phyloP scores from a whole-genome alignment of 2,888 invertebrate species.

The Petrophora chlorosata region DNA sequence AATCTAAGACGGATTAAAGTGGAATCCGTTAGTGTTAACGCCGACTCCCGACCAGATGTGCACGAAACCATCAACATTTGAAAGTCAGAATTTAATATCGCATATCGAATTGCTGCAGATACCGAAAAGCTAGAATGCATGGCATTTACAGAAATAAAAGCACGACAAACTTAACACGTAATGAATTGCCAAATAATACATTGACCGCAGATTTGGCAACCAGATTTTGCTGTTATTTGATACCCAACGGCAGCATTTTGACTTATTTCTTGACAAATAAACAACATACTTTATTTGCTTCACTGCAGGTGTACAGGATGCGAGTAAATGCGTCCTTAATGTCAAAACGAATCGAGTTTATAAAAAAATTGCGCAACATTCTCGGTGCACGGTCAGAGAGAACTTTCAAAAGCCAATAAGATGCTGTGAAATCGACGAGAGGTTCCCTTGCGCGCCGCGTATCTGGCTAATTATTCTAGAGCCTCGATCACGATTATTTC shows the following conservation, averaged over 20 bases:
- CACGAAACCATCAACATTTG: slow-evolving; percentile 34
- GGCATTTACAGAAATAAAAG: slow-evolving; percentile 22
- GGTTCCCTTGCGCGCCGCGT: slow-evolving; percentile 53
- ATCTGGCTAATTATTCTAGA: slow-evolving; percentile 74
- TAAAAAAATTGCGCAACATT: slow-evolving; percentile 60
- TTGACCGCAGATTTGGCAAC: slow-evolving; percentile 30
- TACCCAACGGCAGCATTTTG: slow-evolving; percentile 51
- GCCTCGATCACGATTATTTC: slow-evolving; percentile 70
- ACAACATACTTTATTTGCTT: slow-evolving; percentile 46
- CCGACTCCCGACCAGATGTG: slow-evolving; percentile 33
- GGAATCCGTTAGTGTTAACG: slow-evolving; percentile 42
- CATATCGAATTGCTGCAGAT: slow-evolving; percentile 7
- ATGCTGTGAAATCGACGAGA: slow-evolving; percentile 72
- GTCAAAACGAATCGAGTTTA: slow-evolving; percentile 47
- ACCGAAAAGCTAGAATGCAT: slow-evolving; percentile 14
- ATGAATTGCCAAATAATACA: slow-evolving; percentile 34
- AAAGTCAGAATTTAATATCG: slow-evolving; percentile 30
- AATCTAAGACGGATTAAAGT: slow-evolving; percentile 47
- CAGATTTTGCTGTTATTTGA: slow-evolving; percentile 44
- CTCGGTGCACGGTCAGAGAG: slow-evolving; percentile 43
- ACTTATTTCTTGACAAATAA: slow-evolving; percentile 57
- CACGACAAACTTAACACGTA: slow-evolving; percentile 14
- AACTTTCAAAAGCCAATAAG: slow-evolving; percentile 78
- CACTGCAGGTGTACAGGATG: slow-evolving; percentile 54
- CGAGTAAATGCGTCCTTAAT: slow-evolving; percentile 51